Base-by-base conservation (phyloP, 2,888 invertebrate genomes). In the Xestoiulus laeticollis region DNA sequence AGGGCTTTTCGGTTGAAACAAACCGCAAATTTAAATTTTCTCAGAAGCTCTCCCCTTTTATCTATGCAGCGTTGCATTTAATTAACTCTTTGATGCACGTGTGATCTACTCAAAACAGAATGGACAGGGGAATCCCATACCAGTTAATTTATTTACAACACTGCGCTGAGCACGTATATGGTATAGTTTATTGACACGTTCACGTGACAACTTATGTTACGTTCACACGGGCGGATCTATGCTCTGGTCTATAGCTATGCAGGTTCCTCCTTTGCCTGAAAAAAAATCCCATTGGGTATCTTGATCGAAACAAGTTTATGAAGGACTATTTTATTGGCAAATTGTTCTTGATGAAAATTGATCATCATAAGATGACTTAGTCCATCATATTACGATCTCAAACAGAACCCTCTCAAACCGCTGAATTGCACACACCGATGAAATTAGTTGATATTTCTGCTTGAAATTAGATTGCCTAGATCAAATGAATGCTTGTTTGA, bases 1-100 rank as follows among this genome's bases (percentile, higher is more conserved):
- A 19, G 59, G 59, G 59, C 59, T 26, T 68, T 68, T 68, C 59
- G 59, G 59, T 68, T 68, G 59, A 68, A 68, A 68, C 59, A 68
- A 68, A 68, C 59, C 59, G 59, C 59, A 68, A 68, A 68, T 68
- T 68, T 68, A 68, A 68, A 68, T 68, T 68, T 68, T 68, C 59
- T 68, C 59, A 68, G 59, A 68, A 68, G 59, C 59, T 68, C 59
- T 68, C 22, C 59, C 59, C 59, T 68, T 22, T n/a, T 68, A 68
- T 22, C 59, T 22, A 68, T 68, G 59, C 59, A 22, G 59, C 59
- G 59, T 68, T 68, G 59, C 59, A 68, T 68, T 68, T 68, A 68
- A 68, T 68, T 68, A 68, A 68, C 59, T 68, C 59, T 22, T 68
- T 22, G 59, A 68, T 68, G 22, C 59, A 68, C 22, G 59, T 68